Percentiles rank a stretch among this genome's conserved stretches.
Evolutionary conservation across 2,888 invertebrate species (phyloP).

Genomic region (Smittia aterrima): DNA sequence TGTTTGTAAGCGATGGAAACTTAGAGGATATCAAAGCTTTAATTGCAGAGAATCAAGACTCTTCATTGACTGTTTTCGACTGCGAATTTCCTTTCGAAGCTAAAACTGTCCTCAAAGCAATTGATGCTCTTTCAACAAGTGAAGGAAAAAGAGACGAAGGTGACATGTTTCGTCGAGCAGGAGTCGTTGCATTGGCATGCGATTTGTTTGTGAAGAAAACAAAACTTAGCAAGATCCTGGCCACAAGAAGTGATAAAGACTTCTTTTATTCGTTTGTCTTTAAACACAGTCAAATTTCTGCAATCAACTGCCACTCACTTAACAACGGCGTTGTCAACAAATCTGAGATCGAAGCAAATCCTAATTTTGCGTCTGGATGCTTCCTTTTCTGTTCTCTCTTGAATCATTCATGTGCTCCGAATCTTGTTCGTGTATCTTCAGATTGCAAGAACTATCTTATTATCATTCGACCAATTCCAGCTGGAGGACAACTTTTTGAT

Average conservation of each 20-base stretch:
- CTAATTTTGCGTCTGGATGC: conserved; percentile 59
- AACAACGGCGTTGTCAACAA: background rate
- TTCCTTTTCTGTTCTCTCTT: conserved; percentile 76
- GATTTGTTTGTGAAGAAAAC: conserved; percentile 61
- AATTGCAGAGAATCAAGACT: too few species aligned
- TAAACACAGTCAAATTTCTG: conserved; percentile 28
- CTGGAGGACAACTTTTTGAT: conserved; percentile 72
- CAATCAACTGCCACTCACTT: conserved; percentile 11
- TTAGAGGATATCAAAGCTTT: too few species aligned
- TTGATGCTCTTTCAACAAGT: too few species aligned
- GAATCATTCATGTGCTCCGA: conserved; percentile 86
- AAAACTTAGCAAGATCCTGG: conserved; percentile 48
- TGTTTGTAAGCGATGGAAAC: conserved; percentile 52
- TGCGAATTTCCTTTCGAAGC: too few species aligned
- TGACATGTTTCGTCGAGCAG: conserved; percentile 71
- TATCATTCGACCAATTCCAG: conserved; percentile 63
- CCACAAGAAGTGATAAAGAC: conserved; percentile 50
- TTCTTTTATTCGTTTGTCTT: conserved; percentile 49
- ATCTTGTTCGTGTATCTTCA: conserved; percentile 66
- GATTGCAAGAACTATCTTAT: conserved; percentile 57
- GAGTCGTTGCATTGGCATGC: conserved; percentile 63
- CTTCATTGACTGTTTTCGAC: too few species aligned
- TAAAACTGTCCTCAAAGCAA: too few species aligned
- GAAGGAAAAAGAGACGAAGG: too few species aligned
- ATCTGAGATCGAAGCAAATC: background rate